Conservation (phyloP, 2,888 invertebrate genomes). For the Netelia melanura region DNA sequence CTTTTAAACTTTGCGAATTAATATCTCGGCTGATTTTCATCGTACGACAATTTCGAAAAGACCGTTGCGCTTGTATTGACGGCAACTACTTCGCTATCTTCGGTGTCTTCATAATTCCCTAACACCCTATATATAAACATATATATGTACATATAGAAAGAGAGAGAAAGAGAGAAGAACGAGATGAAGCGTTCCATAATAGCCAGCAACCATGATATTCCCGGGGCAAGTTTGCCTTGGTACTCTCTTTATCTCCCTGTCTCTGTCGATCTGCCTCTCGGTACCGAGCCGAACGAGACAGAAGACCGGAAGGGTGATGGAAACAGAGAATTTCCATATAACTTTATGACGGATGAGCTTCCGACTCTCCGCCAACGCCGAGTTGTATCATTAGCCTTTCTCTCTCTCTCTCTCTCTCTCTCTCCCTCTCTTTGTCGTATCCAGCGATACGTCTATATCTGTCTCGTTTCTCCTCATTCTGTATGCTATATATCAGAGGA, state of each 20-base stretch:
- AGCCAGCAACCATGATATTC: conserved; percentile 49
- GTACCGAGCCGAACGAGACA: conserved; percentile 48
- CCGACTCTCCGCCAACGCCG: conserved; percentile 59
- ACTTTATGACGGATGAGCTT: conserved; percentile 69
- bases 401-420: conserved; percentile 33
- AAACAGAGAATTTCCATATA: conserved; percentile 65
- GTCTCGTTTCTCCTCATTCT: conserved; percentile 56
- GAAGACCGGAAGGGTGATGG: conserved; percentile 65
- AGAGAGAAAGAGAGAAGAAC: background rate
- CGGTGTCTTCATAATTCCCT: too few relatives aligned
- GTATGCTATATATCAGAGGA: conserved; percentile 42
- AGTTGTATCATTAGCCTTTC: conserved; percentile 65
- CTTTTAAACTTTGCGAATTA: too few relatives aligned
- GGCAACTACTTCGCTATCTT: too few relatives aligned
- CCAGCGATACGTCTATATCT: conserved; percentile 22
- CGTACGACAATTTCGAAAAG: too few relatives aligned
- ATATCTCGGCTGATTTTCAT: too few relatives aligned
- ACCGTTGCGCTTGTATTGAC: too few relatives aligned
- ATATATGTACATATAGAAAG: background rate
- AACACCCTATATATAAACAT: background rate
- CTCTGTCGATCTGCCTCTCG: conserved; percentile 18
- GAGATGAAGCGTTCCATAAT: conserved; percentile 28
- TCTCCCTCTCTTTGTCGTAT: conserved; percentile 8
- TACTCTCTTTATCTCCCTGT: conserved; percentile 1
- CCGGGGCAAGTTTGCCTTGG: conserved; percentile 40